These are phyloP conservation scores for Eulemur rufifrons DNA, from an alignment of 2,113 vertebrate genomes.

Conservation along the genomic window DNA sequence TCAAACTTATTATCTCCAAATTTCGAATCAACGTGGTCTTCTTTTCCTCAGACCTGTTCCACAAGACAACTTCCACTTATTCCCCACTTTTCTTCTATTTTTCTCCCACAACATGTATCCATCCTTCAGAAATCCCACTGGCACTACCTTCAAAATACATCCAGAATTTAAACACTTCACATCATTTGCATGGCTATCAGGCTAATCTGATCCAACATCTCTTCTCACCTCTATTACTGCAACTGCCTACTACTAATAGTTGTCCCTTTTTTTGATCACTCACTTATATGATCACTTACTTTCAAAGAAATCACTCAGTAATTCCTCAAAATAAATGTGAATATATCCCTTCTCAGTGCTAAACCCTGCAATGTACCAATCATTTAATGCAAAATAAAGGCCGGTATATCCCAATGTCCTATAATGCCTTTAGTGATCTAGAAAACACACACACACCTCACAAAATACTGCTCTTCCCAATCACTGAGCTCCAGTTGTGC, in stretches of 20 bases:
- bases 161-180: background rate
- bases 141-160: background rate
- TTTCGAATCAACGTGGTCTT: background rate
- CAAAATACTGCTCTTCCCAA: background rate
- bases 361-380: background rate
- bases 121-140: background rate
- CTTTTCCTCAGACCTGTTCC: background rate
- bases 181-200: background rate
- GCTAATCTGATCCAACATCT: background rate
- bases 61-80: background rate
- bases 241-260: background rate
- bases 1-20: background rate
- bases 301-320: background rate
- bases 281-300: background rate
- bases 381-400: background rate
- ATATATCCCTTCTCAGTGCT: background rate
- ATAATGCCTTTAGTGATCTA: background rate
- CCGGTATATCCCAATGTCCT: background rate
- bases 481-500: background rate
- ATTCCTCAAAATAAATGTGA: background rate
- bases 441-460: background rate
- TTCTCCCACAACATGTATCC: background rate
- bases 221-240: background rate
- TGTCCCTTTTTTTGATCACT: background rate
- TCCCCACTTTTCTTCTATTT: no score